Evolutionary conservation across 1,140 invertebrate genomes (phyloP).

Genomic region (Apis cerana): DNA sequence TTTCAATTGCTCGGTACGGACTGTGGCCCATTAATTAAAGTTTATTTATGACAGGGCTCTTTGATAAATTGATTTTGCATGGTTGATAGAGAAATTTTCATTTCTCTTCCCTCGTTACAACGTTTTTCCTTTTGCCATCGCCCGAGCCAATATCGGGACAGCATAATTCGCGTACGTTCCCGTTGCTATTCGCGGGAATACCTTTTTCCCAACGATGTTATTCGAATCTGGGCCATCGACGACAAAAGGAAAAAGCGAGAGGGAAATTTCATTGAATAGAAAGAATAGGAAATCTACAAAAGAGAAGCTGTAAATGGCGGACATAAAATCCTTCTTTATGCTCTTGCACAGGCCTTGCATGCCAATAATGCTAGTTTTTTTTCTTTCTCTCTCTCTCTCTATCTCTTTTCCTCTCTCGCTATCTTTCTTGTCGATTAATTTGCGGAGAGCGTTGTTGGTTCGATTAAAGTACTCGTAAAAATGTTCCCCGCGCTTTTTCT

Average conservation of each 20-base stretch:
- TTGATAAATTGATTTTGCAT: background rate
- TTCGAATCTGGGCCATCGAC: background rate
- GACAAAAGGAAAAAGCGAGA: background rate
- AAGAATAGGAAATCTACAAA: constrained; percentile 22
- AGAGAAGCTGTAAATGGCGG: background rate
- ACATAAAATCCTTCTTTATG: background rate
- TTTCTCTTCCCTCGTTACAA: background rate
- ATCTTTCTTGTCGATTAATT: background rate
- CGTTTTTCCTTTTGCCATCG: background rate
- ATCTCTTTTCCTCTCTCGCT: background rate
- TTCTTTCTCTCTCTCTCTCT: background rate
- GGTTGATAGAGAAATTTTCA: background rate
- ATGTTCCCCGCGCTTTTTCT: background rate
- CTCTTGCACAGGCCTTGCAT: background rate
- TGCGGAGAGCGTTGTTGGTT: no score
- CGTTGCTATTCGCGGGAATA: background rate
- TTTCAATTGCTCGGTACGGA: background rate
- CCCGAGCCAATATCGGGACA: background rate
- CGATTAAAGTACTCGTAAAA: background rate
- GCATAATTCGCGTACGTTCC: background rate
- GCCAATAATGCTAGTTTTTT: background rate
- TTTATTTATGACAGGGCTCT: constrained; percentile 7
- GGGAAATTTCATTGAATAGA: constrained; percentile 13
- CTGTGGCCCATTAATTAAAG: background rate
- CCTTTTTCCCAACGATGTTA: background rate